phyloP scores from a whole-genome alignment of 2,113 vertebrate species.

The Verasper variegatus region DNA sequence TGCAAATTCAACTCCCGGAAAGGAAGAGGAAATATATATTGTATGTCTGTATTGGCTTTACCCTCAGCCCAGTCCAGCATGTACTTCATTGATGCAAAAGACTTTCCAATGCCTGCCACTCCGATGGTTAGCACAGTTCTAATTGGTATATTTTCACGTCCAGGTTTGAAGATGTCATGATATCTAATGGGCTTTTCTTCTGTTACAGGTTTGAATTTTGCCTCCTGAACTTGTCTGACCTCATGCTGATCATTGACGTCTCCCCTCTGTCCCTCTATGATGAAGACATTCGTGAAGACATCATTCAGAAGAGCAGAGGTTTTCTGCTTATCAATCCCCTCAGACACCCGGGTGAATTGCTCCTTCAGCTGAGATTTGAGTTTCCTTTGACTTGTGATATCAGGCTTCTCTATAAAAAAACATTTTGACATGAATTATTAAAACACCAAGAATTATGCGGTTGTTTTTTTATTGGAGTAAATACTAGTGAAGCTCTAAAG shows the following conservation, averaged over 20 bases:
- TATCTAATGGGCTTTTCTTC: conserved; percentile 52
- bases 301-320: conserved; percentile 34
- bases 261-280: conserved; percentile 40
- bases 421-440: neutral
- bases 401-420: conserved; percentile 35
- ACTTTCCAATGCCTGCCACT: conserved; percentile 64
- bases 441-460: no score
- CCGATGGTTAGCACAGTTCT: conserved; percentile 54
- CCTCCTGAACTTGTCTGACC: neutral
- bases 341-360: conserved; percentile 24
- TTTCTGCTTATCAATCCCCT: conserved; percentile 39
- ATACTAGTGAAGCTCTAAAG: no score
- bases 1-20: conserved; percentile 61
- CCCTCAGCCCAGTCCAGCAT: conserved; percentile 67
- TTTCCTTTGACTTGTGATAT: neutral
- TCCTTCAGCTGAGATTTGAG: conserved; percentile 36
- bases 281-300: conserved; percentile 61
- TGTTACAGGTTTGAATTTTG: conserved; percentile 35
- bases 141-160: neutral
- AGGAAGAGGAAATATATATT: conserved; percentile 39
- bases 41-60: neutral
- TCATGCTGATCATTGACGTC: conserved; percentile 26
- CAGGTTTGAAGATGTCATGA: conserved; percentile 41
- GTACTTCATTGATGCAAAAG: conserved; percentile 57
- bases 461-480: no score